phyloP scores from a whole-genome alignment of 2,888 invertebrate species.

The Oscheius sp. region DNA sequence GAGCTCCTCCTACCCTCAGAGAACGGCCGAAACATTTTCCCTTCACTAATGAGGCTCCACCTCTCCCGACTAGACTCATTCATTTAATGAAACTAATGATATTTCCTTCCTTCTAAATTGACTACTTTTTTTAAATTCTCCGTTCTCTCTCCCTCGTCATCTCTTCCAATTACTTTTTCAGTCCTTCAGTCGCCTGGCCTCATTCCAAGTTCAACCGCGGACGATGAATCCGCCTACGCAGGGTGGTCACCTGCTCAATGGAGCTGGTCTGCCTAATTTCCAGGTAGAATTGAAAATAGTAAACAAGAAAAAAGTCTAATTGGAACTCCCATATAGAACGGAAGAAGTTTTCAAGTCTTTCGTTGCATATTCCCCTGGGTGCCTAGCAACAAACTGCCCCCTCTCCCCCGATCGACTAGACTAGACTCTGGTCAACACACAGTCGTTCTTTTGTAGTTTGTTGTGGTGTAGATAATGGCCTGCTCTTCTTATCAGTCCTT shows the following conservation, averaged over 20 bases:
- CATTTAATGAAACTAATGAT: no score
- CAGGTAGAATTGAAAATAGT: neutral
- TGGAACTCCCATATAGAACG: no score
- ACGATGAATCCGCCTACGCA: slow-evolving; percentile 15
- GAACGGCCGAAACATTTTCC: slow-evolving; percentile 2
- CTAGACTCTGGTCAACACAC: neutral
- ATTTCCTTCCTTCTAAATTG: neutral
- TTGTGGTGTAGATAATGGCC: neutral
- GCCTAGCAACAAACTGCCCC: no score
- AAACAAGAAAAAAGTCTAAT: no score
- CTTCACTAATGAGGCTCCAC: neutral
- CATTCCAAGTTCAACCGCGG: neutral
- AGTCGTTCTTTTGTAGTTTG: slow-evolving; percentile 10
- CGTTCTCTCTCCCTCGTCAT: neutral
- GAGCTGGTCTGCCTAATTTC: slow-evolving; percentile 7
- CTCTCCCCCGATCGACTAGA: no score
- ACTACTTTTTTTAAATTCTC: neutral
- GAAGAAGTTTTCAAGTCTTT: no score
- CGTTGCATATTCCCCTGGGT: no score
- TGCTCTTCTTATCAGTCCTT: slow-evolving; percentile 10
- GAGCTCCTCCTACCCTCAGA: slow-evolving; percentile 2
- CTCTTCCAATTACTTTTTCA: neutral
- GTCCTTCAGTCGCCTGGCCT: neutral
- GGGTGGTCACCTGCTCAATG: slow-evolving; percentile 24
- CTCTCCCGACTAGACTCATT: no score